Base-by-base conservation (phyloP, 1,140 invertebrate species). In the Pseudobourletiella spinata region DNA sequence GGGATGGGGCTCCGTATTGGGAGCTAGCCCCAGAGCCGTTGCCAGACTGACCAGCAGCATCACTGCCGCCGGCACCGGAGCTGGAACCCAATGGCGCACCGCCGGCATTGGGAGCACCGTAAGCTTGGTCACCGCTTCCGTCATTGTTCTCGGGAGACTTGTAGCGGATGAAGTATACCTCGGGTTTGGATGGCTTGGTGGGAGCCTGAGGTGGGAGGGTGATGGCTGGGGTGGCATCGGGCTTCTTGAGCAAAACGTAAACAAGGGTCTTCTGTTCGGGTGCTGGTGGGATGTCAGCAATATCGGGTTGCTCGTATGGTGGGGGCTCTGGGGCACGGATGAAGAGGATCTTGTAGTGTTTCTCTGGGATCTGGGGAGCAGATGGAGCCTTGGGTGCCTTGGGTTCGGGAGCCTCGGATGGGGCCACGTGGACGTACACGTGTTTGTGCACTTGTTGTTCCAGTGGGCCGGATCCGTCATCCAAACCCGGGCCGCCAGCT, bases 271-370 rank as follows among this genome's bases (percentile, higher is more conserved):
- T 91, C 76, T 90, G 85, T 76, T 90, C 87, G 65, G 86, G 85
- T 71, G 85, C 86, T 24, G 85, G 84, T 67, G 86, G 83, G 43
- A 85, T 72, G 0, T 76, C 52, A 22, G 43, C 73, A 63, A 89
- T 81, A 20, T 84, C 76, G 6, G 62, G 54, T 3, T 86, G 86
- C 2, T 84, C 86, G 8, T 86, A 86, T 16, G 86, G 83, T 1
- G 86, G 86, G 57, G 86, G 84, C 1, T 86, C 86, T 50, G 87
- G 87, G 1, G 87, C 86, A 75, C 89, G 89, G 72, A 90, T 90
- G 78, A 90, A 89, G 43, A 90, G 86, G 67, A 90, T 89, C 74
- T 89, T 89, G 80, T 89, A 90, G 72, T 90, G 87, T 71, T 90
- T 90, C 72, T 89, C 86, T 11, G 88, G 85, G 8, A 87, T 82